Evolutionary conservation across 1,140 invertebrate genomes (phyloP), one percentile per base, ranked within the genome.

Genomic region (Neuroterus valhalla): DNA sequence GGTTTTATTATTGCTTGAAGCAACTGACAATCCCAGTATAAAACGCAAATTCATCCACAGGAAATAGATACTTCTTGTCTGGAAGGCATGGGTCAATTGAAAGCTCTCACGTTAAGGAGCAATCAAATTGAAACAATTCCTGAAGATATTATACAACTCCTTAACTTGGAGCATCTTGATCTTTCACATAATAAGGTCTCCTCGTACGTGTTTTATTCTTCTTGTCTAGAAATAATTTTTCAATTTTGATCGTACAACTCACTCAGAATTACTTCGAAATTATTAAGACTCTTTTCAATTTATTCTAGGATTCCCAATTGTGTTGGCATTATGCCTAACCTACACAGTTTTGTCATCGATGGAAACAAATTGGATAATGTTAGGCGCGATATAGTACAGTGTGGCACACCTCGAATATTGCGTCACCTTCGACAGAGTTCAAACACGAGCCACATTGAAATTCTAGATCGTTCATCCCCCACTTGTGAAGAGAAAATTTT

Each of bases 341-440:
- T 98, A 46, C 96, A 96, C 79, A 94, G 94, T 71, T 91, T 98
- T 48, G 93, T 94, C 74, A 91, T 98, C 50, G 95, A 97, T 68
- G 97, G 96, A 1, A 98, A 98, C 90, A 94, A 95, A 78, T 90
- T 98, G 76, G 92, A 93, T 81, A 93, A 93, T 23, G 92, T 96
- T 45, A 89, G 96, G 68, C 91, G 93, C 66, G 96, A 96, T 85
- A 93, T 97, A 52, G 90, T 96, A 50, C 91, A 94, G 86, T 94
- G 95, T 71, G 96, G 97, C 8, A 97, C 96, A 1, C 89, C 92
- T 45, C 91, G 95, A 71, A 93, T 98, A 79, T 91, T 98, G 79
- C 95, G 95, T 83, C 94, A 94, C 85, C 89, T 98, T 38, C 89
- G 94, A 1, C 96, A 96, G 66, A 92, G 89, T 44, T 87, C 91